Base-by-base conservation (phyloP, 2,888 invertebrate genomes). In the Amphiduros pacificus region DNA sequence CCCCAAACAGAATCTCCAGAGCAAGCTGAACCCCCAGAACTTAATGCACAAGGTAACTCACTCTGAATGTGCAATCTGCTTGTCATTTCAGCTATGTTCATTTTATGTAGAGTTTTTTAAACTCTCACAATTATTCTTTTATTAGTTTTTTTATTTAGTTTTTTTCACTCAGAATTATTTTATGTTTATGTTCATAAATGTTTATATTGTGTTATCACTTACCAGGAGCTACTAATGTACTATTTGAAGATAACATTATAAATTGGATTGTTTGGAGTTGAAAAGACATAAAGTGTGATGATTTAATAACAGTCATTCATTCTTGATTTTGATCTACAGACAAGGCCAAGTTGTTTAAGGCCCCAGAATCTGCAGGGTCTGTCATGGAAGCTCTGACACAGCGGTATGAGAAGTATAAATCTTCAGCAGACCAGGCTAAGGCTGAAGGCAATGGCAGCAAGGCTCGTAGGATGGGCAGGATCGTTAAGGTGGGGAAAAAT, bases 391-490 rank as follows among this genome's bases (percentile, higher is more conserved):
- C 93, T 0, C 82, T 97, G 31, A 87, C 89, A 71, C 94, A 94
- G 78, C 87, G 95, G 52, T 83, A 95, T 14, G 88, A 88, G 6
- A 89, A 93, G 76, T 97, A 93, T 80, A 82, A 88, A 81, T 69
- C 72, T 85, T 88, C 76, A 87, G 90, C 80, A 90, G 90, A 82
- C 86, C 88, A 26, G 86, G 80, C 2, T 89, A 91, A 78, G 88
- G 67, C 87, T 59, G 90, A 91, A 72, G 90, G 89, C 1, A 94
- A 95, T 79, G 83, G 88, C 0, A 89, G 93, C 31, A 97, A 96
- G 83, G 92, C 90, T 0, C 87, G 96, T 60, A 87, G 95, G 57
- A 91, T 93, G 86, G 92, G 91, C 0, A 87, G 97, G 54, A 94
- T 97, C 71, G 90, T 93, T 36, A 95, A 95, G 75, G 81, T 81